These are phyloP conservation scores for Drosophila sucinea DNA, from an alignment of 1,140 invertebrate genomes.

Conservation along the genomic window DNA sequence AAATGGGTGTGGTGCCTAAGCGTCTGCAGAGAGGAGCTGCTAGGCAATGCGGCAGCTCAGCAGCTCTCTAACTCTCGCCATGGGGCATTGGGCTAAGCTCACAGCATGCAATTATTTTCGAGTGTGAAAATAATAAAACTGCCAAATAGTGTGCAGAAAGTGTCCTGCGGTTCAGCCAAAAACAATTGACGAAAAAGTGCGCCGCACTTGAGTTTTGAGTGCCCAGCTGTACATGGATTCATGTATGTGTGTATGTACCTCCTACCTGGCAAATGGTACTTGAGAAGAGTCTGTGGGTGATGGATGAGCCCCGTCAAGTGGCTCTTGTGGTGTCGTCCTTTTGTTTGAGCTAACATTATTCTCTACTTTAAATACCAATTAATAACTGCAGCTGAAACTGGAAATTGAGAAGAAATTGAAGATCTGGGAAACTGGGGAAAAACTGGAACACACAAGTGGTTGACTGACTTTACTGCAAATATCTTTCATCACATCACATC, in stretches of 20 bases:
- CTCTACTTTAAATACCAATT: constrained; percentile 81
- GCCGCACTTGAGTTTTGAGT: constrained; percentile 57
- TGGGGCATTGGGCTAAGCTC: constrained; percentile 57
- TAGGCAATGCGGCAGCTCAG: no score
- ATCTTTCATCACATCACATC: constrained; percentile 46
- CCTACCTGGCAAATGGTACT: constrained; percentile 55
- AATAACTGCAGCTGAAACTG: constrained; percentile 72
- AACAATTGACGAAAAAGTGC: constrained; percentile 49
- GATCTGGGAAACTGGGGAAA: constrained; percentile 34
- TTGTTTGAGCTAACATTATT: constrained; percentile 77
- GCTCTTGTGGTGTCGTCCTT: constrained; percentile 65
- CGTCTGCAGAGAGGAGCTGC: constrained; percentile 41
- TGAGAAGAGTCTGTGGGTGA: constrained; percentile 68
- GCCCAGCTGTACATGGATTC: constrained; percentile 46
- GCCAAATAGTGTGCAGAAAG: constrained; percentile 60
- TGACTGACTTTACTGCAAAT: constrained; percentile 63
- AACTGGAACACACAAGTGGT: constrained; percentile 80
- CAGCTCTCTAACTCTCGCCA: constrained; percentile 22
- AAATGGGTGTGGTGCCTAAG: constrained; percentile 66
- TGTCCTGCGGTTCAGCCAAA: constrained; percentile 61
- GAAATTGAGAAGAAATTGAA: constrained; percentile 17
- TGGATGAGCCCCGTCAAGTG: constrained; percentile 73
- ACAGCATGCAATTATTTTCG: constrained; percentile 78
- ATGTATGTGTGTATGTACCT: constrained; percentile 20
- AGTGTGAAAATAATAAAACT: constrained; percentile 80